Percentiles rank a stretch among this genome's conserved stretches.
Evolutionary conservation across 35 echinoderm and acorn worm species (phyloP).

Genomic region (Eucidaris tribuloides): DNA sequence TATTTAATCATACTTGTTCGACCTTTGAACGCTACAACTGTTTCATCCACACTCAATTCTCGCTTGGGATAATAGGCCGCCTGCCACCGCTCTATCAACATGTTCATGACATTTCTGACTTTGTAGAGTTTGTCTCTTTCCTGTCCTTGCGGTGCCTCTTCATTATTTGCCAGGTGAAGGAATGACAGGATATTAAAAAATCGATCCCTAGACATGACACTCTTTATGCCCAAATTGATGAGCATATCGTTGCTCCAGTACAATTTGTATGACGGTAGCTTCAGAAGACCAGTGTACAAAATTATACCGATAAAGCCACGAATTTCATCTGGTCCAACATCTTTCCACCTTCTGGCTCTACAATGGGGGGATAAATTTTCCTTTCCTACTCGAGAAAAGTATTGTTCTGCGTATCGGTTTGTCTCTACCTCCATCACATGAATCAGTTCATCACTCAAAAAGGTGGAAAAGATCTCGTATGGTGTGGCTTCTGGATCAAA

Average conservation of each 20-base stretch:
- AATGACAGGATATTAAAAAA: too few species aligned
- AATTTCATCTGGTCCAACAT: not conserved
- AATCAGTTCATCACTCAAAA: not conserved
- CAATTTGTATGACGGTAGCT: not conserved
- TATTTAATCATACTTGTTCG: too few species aligned
- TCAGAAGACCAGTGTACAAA: not conserved
- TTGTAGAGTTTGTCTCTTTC: not conserved
- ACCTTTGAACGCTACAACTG: too few species aligned
- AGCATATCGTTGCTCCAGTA: not conserved
- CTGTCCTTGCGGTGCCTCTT: too few species aligned
- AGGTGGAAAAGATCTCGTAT: too few species aligned
- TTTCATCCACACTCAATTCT: too few species aligned
- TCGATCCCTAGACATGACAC: too few species aligned
- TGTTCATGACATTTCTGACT: constrained; percentile 1
- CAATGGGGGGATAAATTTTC: not conserved
- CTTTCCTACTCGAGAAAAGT: not conserved
- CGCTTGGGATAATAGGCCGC: not conserved
- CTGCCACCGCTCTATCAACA: not conserved
- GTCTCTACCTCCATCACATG: not conserved
- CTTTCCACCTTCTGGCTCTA: constrained; percentile 1
- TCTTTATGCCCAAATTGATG: not conserved
- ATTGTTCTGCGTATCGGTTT: not conserved
- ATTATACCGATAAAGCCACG: not conserved
- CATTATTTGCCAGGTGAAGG: too few species aligned
- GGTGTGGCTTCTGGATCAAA: too few species aligned